Evolutionary conservation across 2,113 vertebrate species (phyloP).

Genomic region (Otus sunia): DNA sequence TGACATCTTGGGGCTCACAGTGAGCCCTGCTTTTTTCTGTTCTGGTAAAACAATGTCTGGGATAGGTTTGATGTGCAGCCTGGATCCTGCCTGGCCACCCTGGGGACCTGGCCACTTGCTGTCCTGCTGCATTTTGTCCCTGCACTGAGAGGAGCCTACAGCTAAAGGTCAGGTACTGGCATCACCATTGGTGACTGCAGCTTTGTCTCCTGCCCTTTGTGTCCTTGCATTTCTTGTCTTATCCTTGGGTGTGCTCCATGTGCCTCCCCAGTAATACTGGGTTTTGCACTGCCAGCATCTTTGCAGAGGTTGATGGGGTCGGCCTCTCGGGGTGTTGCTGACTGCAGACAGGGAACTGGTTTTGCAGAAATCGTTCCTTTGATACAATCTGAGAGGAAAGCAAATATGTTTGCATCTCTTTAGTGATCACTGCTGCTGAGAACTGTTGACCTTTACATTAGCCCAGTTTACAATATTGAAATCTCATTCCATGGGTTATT

Average conservation of each 20-base stretch:
- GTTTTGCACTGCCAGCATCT: neutral
- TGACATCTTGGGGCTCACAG: neutral
- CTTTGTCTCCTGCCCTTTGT: neutral
- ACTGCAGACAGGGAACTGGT: neutral
- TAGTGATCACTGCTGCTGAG: neutral
- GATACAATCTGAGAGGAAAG: neutral
- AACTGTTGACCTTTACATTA: neutral
- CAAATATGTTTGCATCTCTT: neutral
- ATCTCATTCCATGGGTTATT: neutral
- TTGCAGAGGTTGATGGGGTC: neutral
- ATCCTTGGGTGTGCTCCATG: rapidly evolving
- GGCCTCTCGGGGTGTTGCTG: neutral
- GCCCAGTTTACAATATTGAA: neutral
- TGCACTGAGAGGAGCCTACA: rapidly evolving
- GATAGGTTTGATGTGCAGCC: neutral
- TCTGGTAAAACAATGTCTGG: neutral
- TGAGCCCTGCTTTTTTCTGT: neutral
- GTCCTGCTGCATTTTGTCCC: neutral
- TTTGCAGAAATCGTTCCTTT: neutral
- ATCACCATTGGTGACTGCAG: rapidly evolving
- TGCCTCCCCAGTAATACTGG: neutral
- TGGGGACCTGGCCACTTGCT: neutral
- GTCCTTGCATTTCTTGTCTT: neutral
- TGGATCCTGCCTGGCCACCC: neutral
- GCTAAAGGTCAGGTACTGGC: neutral